Evolutionary conservation across 2,113 vertebrate genomes (phyloP).

Genomic region (Oreocharis arfaki): DNA sequence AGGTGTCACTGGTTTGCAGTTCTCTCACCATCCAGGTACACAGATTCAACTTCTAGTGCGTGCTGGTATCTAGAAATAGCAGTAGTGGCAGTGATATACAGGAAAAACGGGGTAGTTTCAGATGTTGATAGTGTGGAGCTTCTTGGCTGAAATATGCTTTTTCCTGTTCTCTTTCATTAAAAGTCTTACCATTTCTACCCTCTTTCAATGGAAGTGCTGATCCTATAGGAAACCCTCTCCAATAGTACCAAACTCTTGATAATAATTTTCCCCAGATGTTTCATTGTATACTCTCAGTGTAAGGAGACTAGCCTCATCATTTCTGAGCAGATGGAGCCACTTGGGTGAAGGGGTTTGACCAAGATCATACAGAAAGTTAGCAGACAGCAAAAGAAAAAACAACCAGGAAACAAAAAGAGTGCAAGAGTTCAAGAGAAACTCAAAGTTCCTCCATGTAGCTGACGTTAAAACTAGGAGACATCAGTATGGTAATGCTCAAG

Average conservation of each 20-base stretch:
- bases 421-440: neutral
- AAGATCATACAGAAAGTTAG: neutral
- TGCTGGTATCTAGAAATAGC: neutral
- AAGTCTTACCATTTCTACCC: neutral
- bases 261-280: neutral
- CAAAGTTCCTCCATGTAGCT: neutral
- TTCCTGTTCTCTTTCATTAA: neutral
- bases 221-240: neutral
- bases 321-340: neutral
- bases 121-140: neutral
- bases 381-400: neutral
- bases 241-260: neutral
- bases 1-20: neutral
- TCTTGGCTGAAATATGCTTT: neutral
- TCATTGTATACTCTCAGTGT: neutral
- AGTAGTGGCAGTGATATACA: neutral
- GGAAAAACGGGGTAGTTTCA: neutral
- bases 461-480: neutral
- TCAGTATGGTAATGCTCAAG: neutral
- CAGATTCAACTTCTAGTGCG: neutral
- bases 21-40: accelerated
- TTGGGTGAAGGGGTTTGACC: neutral
- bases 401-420: neutral
- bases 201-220: neutral
- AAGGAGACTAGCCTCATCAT: neutral